Percentiles rank a stretch among this genome's conserved stretches.
phyloP scores from a whole-genome alignment of 2,888 invertebrate genomes.

The Parnassius mnemosyne region DNA sequence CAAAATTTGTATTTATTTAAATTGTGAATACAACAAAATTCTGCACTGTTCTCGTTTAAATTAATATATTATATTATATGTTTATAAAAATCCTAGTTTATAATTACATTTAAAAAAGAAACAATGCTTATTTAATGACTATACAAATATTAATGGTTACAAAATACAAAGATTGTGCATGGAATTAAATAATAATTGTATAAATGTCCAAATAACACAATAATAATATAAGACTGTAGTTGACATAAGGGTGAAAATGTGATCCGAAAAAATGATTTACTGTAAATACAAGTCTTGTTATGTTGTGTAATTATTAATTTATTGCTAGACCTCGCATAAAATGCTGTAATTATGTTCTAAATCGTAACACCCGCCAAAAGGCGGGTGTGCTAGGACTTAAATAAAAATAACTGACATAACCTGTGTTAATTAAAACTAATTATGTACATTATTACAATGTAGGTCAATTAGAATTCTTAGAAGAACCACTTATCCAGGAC shows the following conservation, averaged over 20 bases:
- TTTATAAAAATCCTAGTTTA: no score
- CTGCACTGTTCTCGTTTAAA: conserved; percentile 22
- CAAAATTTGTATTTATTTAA: conserved; percentile 30
- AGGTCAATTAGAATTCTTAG: conserved; percentile 18
- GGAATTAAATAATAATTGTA: background rate
- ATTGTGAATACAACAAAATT: conserved; percentile 28
- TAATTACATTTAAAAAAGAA: conserved; percentile 3
- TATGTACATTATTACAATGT: conserved; percentile 23
- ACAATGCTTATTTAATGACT: conserved; percentile 20
- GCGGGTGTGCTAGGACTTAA: conserved; percentile 23
- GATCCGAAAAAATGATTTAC: conserved; percentile 30
- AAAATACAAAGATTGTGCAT: background rate
- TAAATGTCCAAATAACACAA: conserved; percentile 8
- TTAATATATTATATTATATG: no score
- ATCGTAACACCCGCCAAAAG: conserved; percentile 10
- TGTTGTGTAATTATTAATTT: conserved; percentile 41
- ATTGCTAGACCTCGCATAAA: conserved; percentile 33
- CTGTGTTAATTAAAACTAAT: conserved; percentile 18
- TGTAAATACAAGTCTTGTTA: conserved; percentile 32
- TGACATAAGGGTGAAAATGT: background rate
- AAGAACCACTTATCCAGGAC: conserved; percentile 26
- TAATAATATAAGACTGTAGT: conserved; percentile 4
- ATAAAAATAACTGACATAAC: conserved; percentile 28
- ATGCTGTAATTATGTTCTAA: conserved; percentile 29
- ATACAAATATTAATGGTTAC: conserved; percentile 16